phyloP scores from a whole-genome alignment of 2,797 vertebrate species.

The Sebastes iracundus region DNA sequence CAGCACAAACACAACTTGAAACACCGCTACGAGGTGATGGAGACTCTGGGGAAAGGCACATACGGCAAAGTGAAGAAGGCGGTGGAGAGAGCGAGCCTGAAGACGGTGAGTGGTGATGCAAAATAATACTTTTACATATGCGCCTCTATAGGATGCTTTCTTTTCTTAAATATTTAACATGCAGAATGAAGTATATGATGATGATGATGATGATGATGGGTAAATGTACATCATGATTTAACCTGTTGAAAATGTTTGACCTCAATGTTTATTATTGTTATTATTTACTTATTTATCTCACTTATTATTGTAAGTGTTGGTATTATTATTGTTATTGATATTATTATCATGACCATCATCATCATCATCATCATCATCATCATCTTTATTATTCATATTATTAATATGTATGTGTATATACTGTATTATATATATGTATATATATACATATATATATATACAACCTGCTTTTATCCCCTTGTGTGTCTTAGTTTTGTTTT shows the following conservation, averaged over 20 bases:
- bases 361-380: no score
- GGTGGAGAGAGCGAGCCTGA: slow-evolving; percentile 77
- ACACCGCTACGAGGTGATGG: slow-evolving; percentile 85
- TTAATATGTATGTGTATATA: no score
- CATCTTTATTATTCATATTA: no score
- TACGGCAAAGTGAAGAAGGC: slow-evolving; percentile 88
- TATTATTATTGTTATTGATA: no score
- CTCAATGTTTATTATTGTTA: no score
- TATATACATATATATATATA: no score
- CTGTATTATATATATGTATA: no score
- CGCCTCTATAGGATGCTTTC: neutral
- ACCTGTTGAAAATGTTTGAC: neutral
- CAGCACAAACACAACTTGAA: slow-evolving; percentile 87
- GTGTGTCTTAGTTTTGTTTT: no score
- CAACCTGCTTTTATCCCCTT: no score
- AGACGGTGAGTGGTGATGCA: slow-evolving; percentile 70
- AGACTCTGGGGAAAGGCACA: slow-evolving; percentile 85
- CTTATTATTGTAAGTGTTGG: no score
- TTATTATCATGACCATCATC: no score
- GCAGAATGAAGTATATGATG: neutral
- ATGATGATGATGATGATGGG: neutral
- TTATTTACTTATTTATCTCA: no score
- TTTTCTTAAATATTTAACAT: neutral
- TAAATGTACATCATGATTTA: neutral
- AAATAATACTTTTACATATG: neutral